A percentile compares a stretch with the other conserved stretches of the same genome.
These are phyloP conservation scores for Halcyon badia DNA, from an alignment of 2,797 vertebrate species.

Conservation along the genomic window DNA sequence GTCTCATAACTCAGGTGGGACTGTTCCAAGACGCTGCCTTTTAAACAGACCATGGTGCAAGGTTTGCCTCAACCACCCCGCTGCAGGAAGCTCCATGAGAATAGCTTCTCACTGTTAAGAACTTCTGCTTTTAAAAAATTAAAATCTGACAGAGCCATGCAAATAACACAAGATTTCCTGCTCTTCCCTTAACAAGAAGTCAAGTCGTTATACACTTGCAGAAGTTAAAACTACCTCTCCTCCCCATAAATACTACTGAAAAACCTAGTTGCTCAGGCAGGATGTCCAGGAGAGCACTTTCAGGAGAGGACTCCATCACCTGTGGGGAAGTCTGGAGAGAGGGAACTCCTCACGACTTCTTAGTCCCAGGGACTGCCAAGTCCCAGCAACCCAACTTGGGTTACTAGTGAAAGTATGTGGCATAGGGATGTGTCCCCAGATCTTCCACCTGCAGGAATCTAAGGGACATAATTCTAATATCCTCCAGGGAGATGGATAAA, in stretches of 20 bases:
- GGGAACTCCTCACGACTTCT: not conserved
- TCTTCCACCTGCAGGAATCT: not conserved
- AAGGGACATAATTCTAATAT: not conserved
- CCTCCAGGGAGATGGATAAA: not conserved
- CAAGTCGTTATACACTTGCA: accelerated
- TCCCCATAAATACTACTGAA: not conserved
- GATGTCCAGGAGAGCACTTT: not conserved
- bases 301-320: not conserved
- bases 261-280: not conserved
- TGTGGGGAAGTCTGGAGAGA: not conserved
- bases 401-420: not conserved
- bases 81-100: not conserved
- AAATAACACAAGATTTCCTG: not conserved
- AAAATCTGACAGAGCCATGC: not conserved
- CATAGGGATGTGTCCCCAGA: not conserved
- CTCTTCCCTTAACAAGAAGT: not conserved
- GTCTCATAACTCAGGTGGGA: not conserved
- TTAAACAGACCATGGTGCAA: not conserved
- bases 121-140: not conserved
- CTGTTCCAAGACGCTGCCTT: not conserved
- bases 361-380: not conserved
- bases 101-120: not conserved
- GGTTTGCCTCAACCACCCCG: not conserved
- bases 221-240: not conserved
- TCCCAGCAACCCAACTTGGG: not conserved